phyloP scores from a whole-genome alignment of 2,113 vertebrate genomes.

The Elgaria multicarinata region DNA sequence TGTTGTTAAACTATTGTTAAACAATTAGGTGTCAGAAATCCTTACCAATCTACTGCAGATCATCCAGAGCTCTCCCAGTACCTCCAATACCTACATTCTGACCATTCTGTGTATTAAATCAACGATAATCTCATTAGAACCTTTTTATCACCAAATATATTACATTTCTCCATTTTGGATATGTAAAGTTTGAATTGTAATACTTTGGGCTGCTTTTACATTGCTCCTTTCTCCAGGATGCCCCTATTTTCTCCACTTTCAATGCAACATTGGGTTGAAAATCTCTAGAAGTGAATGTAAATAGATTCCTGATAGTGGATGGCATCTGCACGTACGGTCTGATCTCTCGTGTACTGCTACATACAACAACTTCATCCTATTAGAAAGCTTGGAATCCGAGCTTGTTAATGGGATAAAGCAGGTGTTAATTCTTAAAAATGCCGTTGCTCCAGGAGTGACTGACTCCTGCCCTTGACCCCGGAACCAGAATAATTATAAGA shows the following conservation, averaged over 20 bases:
- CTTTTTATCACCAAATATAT: not conserved
- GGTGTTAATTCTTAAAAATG: slow-evolving; percentile 61
- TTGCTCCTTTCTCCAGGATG: not conserved
- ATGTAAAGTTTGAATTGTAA: not conserved
- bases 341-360: slow-evolving; percentile 13
- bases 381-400: slow-evolving; percentile 54
- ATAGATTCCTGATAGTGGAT: not conserved
- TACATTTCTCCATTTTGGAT: not conserved
- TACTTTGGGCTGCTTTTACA: not conserved
- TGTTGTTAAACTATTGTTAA: not conserved
- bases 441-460: slow-evolving; percentile 4
- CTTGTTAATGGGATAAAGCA: slow-evolving; percentile 69
- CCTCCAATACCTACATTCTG: not conserved
- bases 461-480: slow-evolving; percentile 57
- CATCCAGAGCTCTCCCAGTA: not conserved
- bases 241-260: not conserved
- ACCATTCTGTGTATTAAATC: too few species aligned
- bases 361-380: slow-evolving; percentile 62
- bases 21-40: not conserved
- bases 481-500: slow-evolving; percentile 14
- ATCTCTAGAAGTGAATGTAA: slow-evolving; percentile 9
- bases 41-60: not conserved
- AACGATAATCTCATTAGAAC: too few species aligned
- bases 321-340: slow-evolving; percentile 43
- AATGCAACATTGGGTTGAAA: not conserved